Base-by-base conservation (phyloP, 2,797 vertebrate genomes). In the Acanthurus lineatus region DNA sequence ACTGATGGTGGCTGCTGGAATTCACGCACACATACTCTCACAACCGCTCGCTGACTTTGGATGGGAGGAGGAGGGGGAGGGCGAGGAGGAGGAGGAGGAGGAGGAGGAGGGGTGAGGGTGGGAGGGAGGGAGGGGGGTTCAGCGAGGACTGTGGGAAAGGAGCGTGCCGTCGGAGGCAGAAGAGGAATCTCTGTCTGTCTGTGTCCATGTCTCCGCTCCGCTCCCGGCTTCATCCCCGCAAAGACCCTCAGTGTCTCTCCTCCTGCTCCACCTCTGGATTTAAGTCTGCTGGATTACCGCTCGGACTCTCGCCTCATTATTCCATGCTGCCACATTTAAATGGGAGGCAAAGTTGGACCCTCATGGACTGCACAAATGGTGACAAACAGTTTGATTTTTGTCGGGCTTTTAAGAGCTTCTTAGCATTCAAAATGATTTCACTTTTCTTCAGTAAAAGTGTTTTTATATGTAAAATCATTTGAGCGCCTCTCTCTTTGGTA, bases 1-100 rank as follows among this genome's bases (percentile, higher is more conserved):
- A 93, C 93, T 93, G 94, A 94, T 93, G 94, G 94, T 91, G 91
- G 93, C 92, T 92, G 92, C 92, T 94, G 94, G 92, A 94, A 94
- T 94, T 86, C 91, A 92, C 90, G 78, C 91, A 86, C 88, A 84
- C 87, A 84, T 80, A 89, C 91, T 87, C 91, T 91, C 88, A 86
- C 86, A 91, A 84, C 87, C 92, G 85, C 92, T 91, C 83, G 82
- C 91, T 93, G 93, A 93, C 93, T 95, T 93, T 93, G 91, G 92
- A 92, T 91, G 89, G 90, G 87, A 86, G 87, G 91, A 84, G 87
- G 87, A 59, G 66, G 83, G 53, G 52, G 78, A 16, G 57, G 77
- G 58, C 73, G 86, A 58, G 77, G 83, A 68, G 67, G 78, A 28
- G 74, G 85, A 61, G 77, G 79, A 60, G 73, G 76, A 48, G 44